These are phyloP conservation scores for Eumacrocentrus americanus DNA, from an alignment of 2,888 invertebrate genomes.

Conservation along the genomic window DNA sequence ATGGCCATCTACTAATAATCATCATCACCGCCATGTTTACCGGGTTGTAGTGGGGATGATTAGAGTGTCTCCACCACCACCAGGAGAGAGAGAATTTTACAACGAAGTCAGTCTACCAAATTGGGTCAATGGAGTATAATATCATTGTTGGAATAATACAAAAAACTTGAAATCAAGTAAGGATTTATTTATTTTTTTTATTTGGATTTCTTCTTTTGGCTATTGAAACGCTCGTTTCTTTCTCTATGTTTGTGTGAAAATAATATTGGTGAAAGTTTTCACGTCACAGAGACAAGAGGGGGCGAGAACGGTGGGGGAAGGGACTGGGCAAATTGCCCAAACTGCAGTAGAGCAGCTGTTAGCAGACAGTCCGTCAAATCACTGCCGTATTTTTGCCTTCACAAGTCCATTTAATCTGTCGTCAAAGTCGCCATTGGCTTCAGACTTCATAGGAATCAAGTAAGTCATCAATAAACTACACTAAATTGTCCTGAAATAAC, in stretches of 20 bases:
- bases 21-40: neutral
- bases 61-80: neutral
- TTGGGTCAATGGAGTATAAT: neutral
- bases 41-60: neutral
- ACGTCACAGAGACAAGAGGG: neutral
- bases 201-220: too few species aligned
- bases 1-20: neutral
- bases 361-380: neutral
- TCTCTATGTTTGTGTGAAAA: neutral
- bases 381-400: slow-evolving; percentile 3
- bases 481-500: neutral
- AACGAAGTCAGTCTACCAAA: neutral
- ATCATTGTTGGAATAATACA: neutral
- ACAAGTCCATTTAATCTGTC: neutral
- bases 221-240: too few species aligned
- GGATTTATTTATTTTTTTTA: neutral
- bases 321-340: neutral
- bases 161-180: neutral
- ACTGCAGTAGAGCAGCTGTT: slow-evolving; percentile 15
- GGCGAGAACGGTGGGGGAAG: too few species aligned
- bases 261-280: neutral
- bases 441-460: neutral
- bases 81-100: neutral
- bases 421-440: neutral
- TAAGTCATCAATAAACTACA: neutral